Conservation (phyloP, 1,140 invertebrate genomes). For the Whitmania pigra region DNA sequence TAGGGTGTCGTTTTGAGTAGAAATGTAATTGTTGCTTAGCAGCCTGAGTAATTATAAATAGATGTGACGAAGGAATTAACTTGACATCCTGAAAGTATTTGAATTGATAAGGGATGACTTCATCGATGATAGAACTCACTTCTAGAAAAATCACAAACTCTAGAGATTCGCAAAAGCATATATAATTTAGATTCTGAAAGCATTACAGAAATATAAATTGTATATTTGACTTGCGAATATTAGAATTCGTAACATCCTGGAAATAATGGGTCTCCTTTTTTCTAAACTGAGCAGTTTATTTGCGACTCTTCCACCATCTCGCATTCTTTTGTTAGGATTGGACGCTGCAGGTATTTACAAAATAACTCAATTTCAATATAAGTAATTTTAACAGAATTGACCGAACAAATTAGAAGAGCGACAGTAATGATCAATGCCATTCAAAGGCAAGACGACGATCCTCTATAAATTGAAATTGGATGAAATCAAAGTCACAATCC, state of each 20-base stretch:
- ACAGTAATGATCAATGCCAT: background rate
- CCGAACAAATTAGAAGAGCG: background rate
- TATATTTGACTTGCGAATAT: too few relatives aligned
- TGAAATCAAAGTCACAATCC: slow-evolving; percentile 37
- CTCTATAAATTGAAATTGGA: slow-evolving; percentile 98
- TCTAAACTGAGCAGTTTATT: slow-evolving; percentile 31
- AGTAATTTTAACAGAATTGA: background rate
- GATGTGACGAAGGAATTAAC: too few relatives aligned
- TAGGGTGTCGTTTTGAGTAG: too few relatives aligned
- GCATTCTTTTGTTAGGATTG: slow-evolving; percentile 38
- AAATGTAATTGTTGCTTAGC: too few relatives aligned
- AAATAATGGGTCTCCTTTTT: slow-evolving; percentile 35
- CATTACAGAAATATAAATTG: too few relatives aligned
- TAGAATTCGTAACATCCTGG: background rate
- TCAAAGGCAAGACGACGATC: slow-evolving; percentile 57
- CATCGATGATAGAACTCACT: too few relatives aligned
- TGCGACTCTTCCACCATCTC: slow-evolving; percentile 26
- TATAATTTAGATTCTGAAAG: too few relatives aligned
- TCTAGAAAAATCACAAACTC: background rate
- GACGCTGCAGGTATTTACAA: slow-evolving; percentile 36
- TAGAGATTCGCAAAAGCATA: too few relatives aligned
- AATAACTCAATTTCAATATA: too few relatives aligned
- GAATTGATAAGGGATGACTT: too few relatives aligned
- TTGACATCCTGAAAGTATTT: too few relatives aligned
- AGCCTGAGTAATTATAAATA: too few relatives aligned